A percentile compares a stretch with the other conserved stretches of the same genome.
These are phyloP conservation scores for Volucella inflata DNA, from an alignment of 2,888 invertebrate genomes.

Conservation along the genomic window DNA sequence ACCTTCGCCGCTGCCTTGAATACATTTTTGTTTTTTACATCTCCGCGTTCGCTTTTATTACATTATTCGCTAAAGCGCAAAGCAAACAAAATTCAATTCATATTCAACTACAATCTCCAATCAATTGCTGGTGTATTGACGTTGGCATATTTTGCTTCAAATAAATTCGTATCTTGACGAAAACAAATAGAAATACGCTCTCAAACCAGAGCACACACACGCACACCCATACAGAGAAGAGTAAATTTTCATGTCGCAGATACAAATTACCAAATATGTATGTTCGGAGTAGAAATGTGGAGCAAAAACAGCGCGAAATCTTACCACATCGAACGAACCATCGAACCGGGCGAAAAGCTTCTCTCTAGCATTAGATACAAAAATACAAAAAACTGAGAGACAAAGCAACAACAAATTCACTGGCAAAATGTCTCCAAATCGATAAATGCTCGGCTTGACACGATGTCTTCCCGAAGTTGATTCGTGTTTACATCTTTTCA, in stretches of 20 bases:
- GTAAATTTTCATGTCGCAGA: conserved; percentile 8
- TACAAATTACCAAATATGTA: conserved; percentile 53
- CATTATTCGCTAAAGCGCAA: conserved; percentile 26
- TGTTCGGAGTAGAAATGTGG: conserved; percentile 21
- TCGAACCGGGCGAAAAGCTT: conserved; percentile 29
- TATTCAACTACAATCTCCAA: not conserved
- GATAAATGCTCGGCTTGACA: conserved; percentile 55
- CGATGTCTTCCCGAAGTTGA: conserved; percentile 31
- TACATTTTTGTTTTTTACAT: conserved; percentile 13
- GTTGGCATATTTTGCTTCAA: conserved; percentile 73
- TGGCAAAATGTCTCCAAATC: conserved; percentile 60
- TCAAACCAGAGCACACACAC: conserved; percentile 34
- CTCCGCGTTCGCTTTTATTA: conserved; percentile 45
- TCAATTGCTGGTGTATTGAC: conserved; percentile 4
- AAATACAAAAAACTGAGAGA: conserved; percentile 24
- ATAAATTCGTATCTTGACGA: conserved; percentile 68
- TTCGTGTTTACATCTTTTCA: not conserved
- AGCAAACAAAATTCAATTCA: not conserved
- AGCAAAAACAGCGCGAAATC: conserved; percentile 48
- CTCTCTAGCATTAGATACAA: conserved; percentile 10
- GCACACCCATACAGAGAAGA: not conserved
- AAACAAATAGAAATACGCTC: conserved; percentile 57
- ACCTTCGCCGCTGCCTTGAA: conserved; percentile 58
- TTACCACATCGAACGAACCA: not conserved
- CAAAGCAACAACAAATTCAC: conserved; percentile 41